Evolutionary conservation across 2,888 invertebrate species (phyloP).

Genomic region (Nymphalis polychloros): DNA sequence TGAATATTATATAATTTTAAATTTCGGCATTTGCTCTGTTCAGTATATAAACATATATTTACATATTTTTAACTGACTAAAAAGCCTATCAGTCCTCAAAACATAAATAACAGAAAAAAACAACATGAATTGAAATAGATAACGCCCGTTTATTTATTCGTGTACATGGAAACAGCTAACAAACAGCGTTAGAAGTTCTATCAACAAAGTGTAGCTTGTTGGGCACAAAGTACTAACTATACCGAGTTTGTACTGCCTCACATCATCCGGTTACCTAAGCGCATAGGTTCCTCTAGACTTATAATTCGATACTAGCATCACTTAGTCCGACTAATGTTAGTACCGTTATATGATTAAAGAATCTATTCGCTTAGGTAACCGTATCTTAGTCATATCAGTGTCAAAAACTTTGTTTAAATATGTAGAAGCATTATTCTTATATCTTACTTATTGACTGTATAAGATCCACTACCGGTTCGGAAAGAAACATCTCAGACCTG

Average conservation of each 20-base stretch:
- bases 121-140: constrained; percentile 3
- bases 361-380: too few relatives aligned
- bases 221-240: constrained; percentile 10
- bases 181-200: constrained; percentile 17
- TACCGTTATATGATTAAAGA: background rate
- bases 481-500: too few relatives aligned
- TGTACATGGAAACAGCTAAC: constrained; percentile 10
- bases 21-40: too few relatives aligned
- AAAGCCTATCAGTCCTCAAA: too few relatives aligned
- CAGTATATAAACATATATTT: too few relatives aligned
- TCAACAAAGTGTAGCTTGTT: constrained; percentile 14
- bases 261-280: constrained; percentile 5
- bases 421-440: too few relatives aligned
- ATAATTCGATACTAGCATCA: background rate
- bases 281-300: constrained; percentile 1
- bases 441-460: too few relatives aligned
- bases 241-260: background rate
- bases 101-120: background rate
- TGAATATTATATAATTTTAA: too few relatives aligned
- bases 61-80: too few relatives aligned
- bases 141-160: background rate
- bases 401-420: too few relatives aligned
- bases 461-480: too few relatives aligned
- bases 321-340: background rate
- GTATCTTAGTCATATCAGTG: too few relatives aligned